phyloP scores from a whole-genome alignment of 1,140 invertebrate species.

The Bombus waltoni region DNA sequence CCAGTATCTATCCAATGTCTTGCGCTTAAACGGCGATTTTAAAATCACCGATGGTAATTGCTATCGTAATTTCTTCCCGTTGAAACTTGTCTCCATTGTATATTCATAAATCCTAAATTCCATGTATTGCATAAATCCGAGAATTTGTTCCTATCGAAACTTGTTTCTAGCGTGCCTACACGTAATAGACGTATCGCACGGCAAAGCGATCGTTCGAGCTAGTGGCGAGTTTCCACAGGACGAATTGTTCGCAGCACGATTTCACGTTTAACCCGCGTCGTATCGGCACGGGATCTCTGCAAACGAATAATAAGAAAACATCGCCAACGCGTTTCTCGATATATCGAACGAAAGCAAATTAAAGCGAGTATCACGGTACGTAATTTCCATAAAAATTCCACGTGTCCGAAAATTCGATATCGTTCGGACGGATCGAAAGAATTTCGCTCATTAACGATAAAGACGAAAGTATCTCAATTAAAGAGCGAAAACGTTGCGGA shows the following conservation, averaged over 20 bases:
- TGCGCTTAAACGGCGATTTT: not conserved
- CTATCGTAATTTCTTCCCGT: not conserved
- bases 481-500: not conserved
- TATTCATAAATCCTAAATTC: not conserved
- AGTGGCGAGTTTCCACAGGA: too few species aligned
- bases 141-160: not conserved
- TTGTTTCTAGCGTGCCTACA: too few species aligned
- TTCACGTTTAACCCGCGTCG: too few species aligned
- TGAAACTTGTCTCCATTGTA: not conserved
- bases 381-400: constrained; percentile 6
- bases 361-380: not conserved
- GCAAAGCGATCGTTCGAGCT: too few species aligned
- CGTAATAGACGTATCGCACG: too few species aligned
- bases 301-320: not conserved
- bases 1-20: too few species aligned
- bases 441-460: constrained; percentile 28
- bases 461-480: constrained; percentile 5
- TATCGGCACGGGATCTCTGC: too few species aligned
- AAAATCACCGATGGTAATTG: not conserved
- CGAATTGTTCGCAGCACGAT: too few species aligned
- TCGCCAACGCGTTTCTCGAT: not conserved
- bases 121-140: not conserved
- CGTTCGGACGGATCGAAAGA: not conserved
- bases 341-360: not conserved
- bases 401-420: not conserved